Conservation (phyloP, 2,797 vertebrate species). For the Centropyge bicolor region DNA sequence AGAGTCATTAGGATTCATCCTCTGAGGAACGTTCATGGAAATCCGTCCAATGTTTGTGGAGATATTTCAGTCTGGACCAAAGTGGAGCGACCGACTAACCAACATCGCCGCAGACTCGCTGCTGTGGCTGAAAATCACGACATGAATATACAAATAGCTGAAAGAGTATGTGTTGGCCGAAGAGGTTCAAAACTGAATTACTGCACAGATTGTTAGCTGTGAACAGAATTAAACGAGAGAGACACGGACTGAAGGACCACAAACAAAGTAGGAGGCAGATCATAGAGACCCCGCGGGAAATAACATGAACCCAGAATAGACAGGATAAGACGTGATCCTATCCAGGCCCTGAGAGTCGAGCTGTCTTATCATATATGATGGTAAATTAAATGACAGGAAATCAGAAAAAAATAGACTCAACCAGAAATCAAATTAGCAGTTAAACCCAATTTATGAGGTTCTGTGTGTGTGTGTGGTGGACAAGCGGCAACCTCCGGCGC, state of each 20-base stretch:
- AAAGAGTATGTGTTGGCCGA: not conserved
- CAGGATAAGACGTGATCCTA: not conserved
- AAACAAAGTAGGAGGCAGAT: not conserved
- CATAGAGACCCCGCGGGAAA: not conserved
- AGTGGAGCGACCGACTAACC: not conserved
- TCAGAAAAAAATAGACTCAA: not conserved
- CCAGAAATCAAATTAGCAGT: not conserved
- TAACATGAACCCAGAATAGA: constrained; percentile 28
- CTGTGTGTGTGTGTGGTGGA: too few relatives aligned
- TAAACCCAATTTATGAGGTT: not conserved
- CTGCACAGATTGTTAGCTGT: not conserved
- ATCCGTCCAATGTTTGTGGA: not conserved
- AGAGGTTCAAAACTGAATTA: not conserved
- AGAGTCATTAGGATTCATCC: not conserved
- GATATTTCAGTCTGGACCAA: not conserved
- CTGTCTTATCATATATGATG: not conserved
- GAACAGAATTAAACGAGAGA: not conserved
- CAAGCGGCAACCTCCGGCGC: too few relatives aligned
- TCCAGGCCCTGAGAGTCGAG: not conserved
- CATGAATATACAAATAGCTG: constrained; percentile 9
- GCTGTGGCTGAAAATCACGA: not conserved
- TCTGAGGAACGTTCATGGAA: not conserved
- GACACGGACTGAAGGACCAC: not conserved
- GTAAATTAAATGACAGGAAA: not conserved
- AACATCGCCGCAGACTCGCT: not conserved